Evolutionary conservation across 2,888 invertebrate species (phyloP), one percentile per base, ranked within the genome.

Genomic region (Drosophila gaucha): DNA sequence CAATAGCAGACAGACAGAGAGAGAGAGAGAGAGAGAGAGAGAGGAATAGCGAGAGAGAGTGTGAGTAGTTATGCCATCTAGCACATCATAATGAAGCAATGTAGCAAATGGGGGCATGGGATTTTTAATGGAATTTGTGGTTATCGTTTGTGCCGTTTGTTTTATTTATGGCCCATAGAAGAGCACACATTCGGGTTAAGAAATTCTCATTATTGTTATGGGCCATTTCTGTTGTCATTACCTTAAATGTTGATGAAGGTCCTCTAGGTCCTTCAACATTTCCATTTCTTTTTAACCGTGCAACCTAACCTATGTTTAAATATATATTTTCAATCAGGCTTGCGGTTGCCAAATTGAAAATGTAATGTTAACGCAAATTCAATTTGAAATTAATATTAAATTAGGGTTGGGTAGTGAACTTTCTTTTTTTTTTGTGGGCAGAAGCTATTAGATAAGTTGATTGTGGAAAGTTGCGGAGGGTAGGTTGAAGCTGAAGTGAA

Each of bases 101-200:
- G 78, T 70, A 50, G 24, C 57, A 46, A 51, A 41, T 68, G 64
- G 44, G 52, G 62, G 20, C 73, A 65, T 69, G 73, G 62, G 75
- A 39, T 75, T 78, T 78, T 75, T 75, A 78, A 78, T 78, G 72
- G 75, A 78, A 78, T 78, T 78, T 75, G 72, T 63, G 78, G 78
- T 72, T 78, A 78, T 78, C 78, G 75, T 28, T 38, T 30, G 30
- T 65, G 72, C 78, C 72, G 75, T 78, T 78, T 72, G 69, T 75
- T 78, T 78, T 75, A 72, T 75, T 75, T 78, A 78, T 78, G 57
- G 49, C 58, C 65, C 54, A 50, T 50, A 47, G 24, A 44, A 4
- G 43, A 52, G n/a, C 36, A 33, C 52, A 52, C 44, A 64, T 20
- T 66, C 33, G 57, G 50, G 63, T 47, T 66, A 44, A 46, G 69